phyloP scores from a whole-genome alignment of 2,888 invertebrate genomes.

The Zaprionus obscuricornis region DNA sequence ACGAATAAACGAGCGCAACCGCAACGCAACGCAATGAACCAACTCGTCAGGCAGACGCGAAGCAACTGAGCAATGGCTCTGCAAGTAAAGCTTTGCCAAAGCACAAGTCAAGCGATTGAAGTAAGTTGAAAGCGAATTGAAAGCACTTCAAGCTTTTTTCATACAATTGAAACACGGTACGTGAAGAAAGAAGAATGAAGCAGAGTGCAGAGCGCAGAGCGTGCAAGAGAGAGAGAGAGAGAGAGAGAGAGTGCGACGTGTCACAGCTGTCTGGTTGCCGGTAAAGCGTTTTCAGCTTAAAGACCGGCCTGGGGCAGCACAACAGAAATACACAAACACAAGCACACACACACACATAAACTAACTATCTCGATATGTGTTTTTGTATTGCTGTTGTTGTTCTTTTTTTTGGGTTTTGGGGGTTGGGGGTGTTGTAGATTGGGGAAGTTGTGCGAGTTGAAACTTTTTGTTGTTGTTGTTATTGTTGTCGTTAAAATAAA shows the following conservation, averaged over 20 bases:
- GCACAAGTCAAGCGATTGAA: slow-evolving; percentile 18
- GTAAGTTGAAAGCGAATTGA: slow-evolving; percentile 41
- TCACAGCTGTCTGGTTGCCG: slow-evolving; percentile 68
- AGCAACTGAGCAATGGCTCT: slow-evolving; percentile 51
- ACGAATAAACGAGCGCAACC: neutral
- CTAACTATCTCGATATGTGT: slow-evolving; percentile 29
- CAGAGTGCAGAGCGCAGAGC: slow-evolving; percentile 4
- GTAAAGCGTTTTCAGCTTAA: slow-evolving; percentile 45
- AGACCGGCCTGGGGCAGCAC: slow-evolving; percentile 38
- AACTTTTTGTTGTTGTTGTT: too few relatives aligned
- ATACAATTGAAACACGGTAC: slow-evolving; percentile 35
- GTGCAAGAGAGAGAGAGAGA: slow-evolving; percentile 4
- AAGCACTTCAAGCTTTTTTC: slow-evolving; percentile 30
- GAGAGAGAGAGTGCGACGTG: slow-evolving; percentile 8
- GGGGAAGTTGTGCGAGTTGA: too few relatives aligned
- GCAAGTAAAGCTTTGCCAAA: slow-evolving; percentile 41
- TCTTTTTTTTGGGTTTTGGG: neutral
- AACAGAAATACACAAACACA: too few relatives aligned
- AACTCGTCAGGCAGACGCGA: slow-evolving; percentile 61
- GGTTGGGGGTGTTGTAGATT: too few relatives aligned
- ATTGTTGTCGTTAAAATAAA: too few relatives aligned
- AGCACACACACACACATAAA: slow-evolving; percentile 11
- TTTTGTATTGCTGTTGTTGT: neutral
- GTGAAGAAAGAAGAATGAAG: neutral
- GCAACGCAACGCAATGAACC: slow-evolving; percentile 36